Conservation (phyloP, 35 echinoderm and acorn worm species). For the Chiridota heheva region DNA sequence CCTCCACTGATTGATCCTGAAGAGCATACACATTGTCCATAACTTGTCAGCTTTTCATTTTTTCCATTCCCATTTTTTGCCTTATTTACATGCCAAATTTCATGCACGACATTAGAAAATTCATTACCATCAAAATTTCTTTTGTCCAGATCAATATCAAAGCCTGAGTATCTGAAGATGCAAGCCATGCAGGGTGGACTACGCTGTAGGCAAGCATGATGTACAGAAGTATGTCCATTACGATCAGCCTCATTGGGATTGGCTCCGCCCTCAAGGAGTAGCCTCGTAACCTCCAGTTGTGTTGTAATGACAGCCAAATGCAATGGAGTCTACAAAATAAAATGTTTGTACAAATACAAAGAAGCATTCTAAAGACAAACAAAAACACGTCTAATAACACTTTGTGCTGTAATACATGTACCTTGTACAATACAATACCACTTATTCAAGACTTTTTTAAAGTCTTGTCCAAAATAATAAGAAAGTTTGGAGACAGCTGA, state of each 20-base stretch:
- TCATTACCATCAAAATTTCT: slow-evolving; percentile 83
- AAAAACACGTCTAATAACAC: no score
- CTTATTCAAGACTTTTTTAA: no score
- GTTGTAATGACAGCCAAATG: slow-evolving; percentile 90
- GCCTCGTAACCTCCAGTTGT: slow-evolving; percentile 54
- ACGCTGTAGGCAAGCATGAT: slow-evolving; percentile 68
- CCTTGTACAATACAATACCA: no score
- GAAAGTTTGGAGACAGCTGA: no score
- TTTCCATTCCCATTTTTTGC: neutral
- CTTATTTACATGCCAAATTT: neutral
- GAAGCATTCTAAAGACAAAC: no score
- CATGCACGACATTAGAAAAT: neutral
- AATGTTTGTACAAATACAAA: no score
- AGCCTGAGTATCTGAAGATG: slow-evolving; percentile 50
- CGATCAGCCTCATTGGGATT: slow-evolving; percentile 87
- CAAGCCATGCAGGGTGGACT: slow-evolving; percentile 43
- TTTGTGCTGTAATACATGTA: no score
- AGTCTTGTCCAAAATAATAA: no score
- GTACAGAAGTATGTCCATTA: slow-evolving; percentile 81
- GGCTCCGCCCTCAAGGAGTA: slow-evolving; percentile 67
- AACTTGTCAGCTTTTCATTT: neutral
- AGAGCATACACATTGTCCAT: neutral
- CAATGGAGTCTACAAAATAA: slow-evolving; percentile 73
- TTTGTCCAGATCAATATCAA: slow-evolving; percentile 56
- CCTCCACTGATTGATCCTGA: neutral